Conservation (phyloP, 1,140 invertebrate species). For the Neodiprion pinetum region DNA sequence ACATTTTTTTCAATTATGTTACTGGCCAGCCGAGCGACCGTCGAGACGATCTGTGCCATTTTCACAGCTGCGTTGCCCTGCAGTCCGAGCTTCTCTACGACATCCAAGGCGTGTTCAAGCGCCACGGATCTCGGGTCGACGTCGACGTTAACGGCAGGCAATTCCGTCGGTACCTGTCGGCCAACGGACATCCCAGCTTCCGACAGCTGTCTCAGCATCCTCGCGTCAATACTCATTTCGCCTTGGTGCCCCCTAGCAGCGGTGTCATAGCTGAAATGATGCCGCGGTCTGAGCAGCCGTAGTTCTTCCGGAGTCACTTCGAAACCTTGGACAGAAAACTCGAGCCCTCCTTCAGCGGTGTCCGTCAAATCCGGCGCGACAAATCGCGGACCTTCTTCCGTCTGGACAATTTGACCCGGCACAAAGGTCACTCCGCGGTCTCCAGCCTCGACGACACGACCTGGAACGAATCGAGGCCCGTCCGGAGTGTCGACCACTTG, state of each 20-base stretch:
- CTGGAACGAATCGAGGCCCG: constrained; percentile 77
- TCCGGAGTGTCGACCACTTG: constrained; percentile 76
- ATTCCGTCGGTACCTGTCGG: constrained; percentile 67
- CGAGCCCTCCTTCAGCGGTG: constrained; percentile 69
- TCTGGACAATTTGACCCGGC: constrained; percentile 76
- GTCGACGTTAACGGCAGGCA: constrained; percentile 70
- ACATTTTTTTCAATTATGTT: constrained; percentile 51
- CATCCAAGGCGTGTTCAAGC: constrained; percentile 53
- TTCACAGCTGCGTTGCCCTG: constrained; percentile 54
- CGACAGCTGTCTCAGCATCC: constrained; percentile 72
- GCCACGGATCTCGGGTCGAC: constrained; percentile 64
- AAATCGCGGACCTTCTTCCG: constrained; percentile 73
- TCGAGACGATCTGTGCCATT: constrained; percentile 59
- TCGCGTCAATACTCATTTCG: constrained; percentile 70
- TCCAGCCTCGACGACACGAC: constrained; percentile 71
- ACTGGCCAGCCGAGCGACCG: constrained; percentile 52
- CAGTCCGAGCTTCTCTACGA: constrained; percentile 57
- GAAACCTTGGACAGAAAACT: constrained; percentile 80
- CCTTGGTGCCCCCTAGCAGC: constrained; percentile 62
- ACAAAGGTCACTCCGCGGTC: constrained; percentile 73
- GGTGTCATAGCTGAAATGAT: constrained; percentile 58
- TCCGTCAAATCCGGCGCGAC: constrained; percentile 73
- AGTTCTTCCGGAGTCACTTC: constrained; percentile 76
- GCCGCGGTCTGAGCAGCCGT: constrained; percentile 67
- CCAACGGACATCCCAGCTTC: constrained; percentile 75